Evolutionary conservation across 2,113 vertebrate genomes (phyloP), one percentile per base, ranked within the genome.

Genomic region (Prolemur simus): DNA sequence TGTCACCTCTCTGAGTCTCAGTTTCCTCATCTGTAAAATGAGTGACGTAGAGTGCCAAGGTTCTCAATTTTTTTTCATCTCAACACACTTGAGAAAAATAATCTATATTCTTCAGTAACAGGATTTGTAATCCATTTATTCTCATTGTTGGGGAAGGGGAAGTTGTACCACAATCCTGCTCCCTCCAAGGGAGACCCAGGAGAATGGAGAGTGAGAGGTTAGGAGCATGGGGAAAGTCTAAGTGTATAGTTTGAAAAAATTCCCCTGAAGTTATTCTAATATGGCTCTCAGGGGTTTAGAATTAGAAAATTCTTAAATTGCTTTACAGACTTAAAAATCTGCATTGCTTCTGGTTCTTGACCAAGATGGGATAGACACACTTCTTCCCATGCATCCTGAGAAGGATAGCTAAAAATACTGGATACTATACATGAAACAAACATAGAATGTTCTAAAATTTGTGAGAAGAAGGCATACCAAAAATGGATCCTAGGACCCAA

Each of bases 261-360:
- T 32, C 29, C 74, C 3, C 25, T 73, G 32, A 76, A 92, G 56
- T 64, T 21, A 73, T 64, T 54, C n/a, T 73, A 64, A 63, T 54
- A 21, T 45, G 42, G 32, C 13, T 92, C 29, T 45, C 21, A 58
- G 18, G 3, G 29, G 23, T 13, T 66, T 54, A 60, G 9, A 64
- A 52, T 93, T 89, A n/a, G 21, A 77, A 96, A 93, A 88, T 18
- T 47, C 64, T 92, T 56, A 45, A 92, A 32, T 39, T 74, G 6
- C 11, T n/a, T 63, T 87, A 63, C 3, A 73, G 45, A 45, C 32
- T 91, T 80, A 71, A 73, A 95, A 64, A 13, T 45, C n/a, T 47
- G 23, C 73, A 8, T n/a, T 60, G 25, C 8, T 45, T 82, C 47
- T 20, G 14, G 32, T 54, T 85, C 64, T 73, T 56, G n/a, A 78